Conservation (phyloP, 2,888 invertebrate species). For the Bedellia somnulentella region DNA sequence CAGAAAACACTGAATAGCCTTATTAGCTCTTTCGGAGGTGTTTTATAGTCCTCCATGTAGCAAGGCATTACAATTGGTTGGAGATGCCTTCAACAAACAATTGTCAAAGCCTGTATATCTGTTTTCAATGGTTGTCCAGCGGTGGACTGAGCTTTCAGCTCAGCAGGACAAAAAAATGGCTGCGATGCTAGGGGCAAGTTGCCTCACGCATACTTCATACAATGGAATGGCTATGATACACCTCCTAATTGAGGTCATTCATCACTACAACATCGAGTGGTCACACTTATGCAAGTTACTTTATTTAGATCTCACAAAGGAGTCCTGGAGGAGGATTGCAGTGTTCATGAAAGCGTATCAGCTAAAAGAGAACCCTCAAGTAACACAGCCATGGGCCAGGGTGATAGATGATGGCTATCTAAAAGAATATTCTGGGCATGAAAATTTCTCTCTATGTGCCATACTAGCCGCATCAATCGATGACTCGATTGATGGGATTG, state of each 20-base stretch:
- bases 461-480: not conserved
- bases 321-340: not conserved
- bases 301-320: not conserved
- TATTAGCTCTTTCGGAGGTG: not conserved
- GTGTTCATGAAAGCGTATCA: not conserved
- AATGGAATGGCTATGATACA: not conserved
- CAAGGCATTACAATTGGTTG: not conserved
- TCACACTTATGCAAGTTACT: not conserved
- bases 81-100: too few relatives aligned
- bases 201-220: too few relatives aligned
- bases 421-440: not conserved
- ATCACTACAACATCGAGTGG: not conserved
- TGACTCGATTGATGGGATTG: not conserved
- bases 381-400: not conserved
- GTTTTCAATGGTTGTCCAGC: too few relatives aligned
- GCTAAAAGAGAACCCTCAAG: not conserved
- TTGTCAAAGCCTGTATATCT: too few relatives aligned
- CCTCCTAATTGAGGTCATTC: not conserved
- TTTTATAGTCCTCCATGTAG: not conserved
- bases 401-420: not conserved
- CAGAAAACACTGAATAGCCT: not conserved
- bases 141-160: too few relatives aligned
- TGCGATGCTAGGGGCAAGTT: too few relatives aligned
- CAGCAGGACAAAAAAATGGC: too few relatives aligned
- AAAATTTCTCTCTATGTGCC: not conserved